These are phyloP conservation scores for Sus cebifrons DNA, from an alignment of 2,797 vertebrate genomes.

Conservation along the genomic window DNA sequence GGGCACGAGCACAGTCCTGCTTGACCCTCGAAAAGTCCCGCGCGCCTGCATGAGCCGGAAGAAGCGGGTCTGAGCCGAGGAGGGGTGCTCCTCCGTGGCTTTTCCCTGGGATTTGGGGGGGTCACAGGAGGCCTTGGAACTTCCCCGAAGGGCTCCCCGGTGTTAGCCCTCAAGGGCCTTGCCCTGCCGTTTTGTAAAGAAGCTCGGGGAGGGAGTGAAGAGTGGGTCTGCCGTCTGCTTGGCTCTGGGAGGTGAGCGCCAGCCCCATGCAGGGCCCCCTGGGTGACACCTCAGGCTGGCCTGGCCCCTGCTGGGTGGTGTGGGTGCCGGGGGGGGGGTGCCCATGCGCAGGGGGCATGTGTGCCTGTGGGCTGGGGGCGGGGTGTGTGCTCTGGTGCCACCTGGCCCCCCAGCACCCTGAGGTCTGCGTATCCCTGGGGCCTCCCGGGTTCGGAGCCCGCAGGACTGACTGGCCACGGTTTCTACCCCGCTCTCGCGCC, in stretches of 20 bases:
- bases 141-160: not conserved
- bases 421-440: not conserved
- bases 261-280: not conserved
- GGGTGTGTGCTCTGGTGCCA: not conserved
- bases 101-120: not conserved
- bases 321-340: too few relatives aligned
- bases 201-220: not conserved
- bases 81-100: not conserved
- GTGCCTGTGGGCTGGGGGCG: not conserved
- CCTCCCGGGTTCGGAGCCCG: not conserved
- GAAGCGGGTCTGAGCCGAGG: not conserved
- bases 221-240: not conserved
- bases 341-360: fast-evolving
- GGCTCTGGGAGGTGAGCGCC: not conserved
- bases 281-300: not conserved
- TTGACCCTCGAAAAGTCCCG: not conserved
- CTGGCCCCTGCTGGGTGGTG: not conserved
- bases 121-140: too few relatives aligned
- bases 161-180: not conserved
- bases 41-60: not conserved
- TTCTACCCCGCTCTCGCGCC: not conserved
- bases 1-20: not conserved
- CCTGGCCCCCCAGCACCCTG: not conserved
- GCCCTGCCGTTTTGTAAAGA: not conserved
- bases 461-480: not conserved